A percentile compares a stretch with the other conserved stretches of the same genome.
These are phyloP conservation scores for Oligia strigilis DNA, from an alignment of 2,888 invertebrate genomes.

Conservation along the genomic window DNA sequence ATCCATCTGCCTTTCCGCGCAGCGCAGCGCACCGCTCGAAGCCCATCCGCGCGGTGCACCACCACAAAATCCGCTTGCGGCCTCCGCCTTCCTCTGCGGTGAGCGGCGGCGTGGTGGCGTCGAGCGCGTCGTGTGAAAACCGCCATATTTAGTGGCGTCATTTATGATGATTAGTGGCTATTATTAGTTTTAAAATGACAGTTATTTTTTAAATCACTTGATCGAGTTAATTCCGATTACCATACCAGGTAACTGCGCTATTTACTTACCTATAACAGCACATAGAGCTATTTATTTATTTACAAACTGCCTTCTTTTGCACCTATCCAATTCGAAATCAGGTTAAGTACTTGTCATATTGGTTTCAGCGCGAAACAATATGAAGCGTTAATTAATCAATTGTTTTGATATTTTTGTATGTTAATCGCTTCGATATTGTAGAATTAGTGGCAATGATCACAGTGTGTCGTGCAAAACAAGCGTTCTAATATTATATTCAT, in stretches of 20 bases:
- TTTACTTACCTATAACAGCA: slow-evolving; percentile 2
- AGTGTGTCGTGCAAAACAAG: not conserved
- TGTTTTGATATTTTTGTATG: not conserved
- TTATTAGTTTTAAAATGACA: slow-evolving; percentile 41
- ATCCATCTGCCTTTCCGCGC: not conserved
- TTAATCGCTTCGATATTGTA: not conserved
- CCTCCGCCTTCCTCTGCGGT: not conserved
- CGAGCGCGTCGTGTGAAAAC: not conserved
- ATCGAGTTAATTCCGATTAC: slow-evolving; percentile 58
- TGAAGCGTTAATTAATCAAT: not conserved
- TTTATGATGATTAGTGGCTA: slow-evolving; percentile 50
- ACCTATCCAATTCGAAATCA: too few species aligned
- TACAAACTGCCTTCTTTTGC: not conserved
- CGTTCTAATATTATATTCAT: not conserved
- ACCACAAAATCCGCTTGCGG: too few species aligned
- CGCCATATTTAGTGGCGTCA: slow-evolving; percentile 24
- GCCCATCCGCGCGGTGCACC: too few species aligned
- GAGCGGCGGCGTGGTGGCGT: not conserved
- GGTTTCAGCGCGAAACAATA: not conserved
- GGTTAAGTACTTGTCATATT: not conserved
- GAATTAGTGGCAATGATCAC: not conserved
- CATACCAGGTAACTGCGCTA: slow-evolving; percentile 41
- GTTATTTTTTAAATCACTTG: slow-evolving; percentile 56
- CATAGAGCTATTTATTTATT: not conserved
- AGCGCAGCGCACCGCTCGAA: too few species aligned